Evolutionary conservation across 1,140 invertebrate genomes (phyloP).

Genomic region (Leptopilina boulardi): DNA sequence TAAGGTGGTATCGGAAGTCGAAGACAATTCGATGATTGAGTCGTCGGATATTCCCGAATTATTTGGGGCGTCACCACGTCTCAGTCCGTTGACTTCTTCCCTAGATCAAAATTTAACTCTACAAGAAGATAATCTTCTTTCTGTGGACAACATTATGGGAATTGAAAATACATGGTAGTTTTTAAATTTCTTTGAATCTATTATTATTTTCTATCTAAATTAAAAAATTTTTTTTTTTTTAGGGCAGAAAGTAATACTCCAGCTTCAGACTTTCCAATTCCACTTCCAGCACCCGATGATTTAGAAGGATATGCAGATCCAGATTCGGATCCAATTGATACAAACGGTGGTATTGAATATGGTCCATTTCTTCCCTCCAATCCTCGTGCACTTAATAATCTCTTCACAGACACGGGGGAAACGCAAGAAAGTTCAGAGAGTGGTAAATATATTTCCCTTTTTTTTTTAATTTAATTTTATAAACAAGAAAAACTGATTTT

Average conservation of each 20-base stretch:
- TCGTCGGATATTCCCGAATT: conserved; percentile 64
- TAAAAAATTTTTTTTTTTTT: conserved; percentile 37
- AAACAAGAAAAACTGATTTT: no score
- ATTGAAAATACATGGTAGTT: conserved; percentile 73
- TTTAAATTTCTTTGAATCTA: conserved; percentile 3
- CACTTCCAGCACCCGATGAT: conserved; percentile 69
- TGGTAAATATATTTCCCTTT: conserved; percentile 61
- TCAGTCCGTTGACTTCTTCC: conserved; percentile 71
- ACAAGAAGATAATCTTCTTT: conserved; percentile 66
- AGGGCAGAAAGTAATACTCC: conserved; percentile 72
- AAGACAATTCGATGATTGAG: conserved; percentile 71
- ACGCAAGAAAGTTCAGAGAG: conserved; percentile 69
- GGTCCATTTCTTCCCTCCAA: conserved; percentile 70
- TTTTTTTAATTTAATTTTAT: no score
- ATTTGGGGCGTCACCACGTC: conserved; percentile 65
- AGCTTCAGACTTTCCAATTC: conserved; percentile 70
- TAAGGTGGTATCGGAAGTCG: conserved; percentile 64
- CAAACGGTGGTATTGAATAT: conserved; percentile 63
- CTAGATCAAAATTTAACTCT: conserved; percentile 71
- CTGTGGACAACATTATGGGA: conserved; percentile 70
- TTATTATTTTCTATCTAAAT: background rate
- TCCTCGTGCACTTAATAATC: conserved; percentile 64
- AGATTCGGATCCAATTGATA: conserved; percentile 59
- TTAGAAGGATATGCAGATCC: conserved; percentile 67
- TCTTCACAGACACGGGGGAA: conserved; percentile 70